A percentile compares a stretch with the other conserved stretches of the same genome.
Conservation (phyloP, 2,113 vertebrate genomes). For the Pithys albifrons region DNA sequence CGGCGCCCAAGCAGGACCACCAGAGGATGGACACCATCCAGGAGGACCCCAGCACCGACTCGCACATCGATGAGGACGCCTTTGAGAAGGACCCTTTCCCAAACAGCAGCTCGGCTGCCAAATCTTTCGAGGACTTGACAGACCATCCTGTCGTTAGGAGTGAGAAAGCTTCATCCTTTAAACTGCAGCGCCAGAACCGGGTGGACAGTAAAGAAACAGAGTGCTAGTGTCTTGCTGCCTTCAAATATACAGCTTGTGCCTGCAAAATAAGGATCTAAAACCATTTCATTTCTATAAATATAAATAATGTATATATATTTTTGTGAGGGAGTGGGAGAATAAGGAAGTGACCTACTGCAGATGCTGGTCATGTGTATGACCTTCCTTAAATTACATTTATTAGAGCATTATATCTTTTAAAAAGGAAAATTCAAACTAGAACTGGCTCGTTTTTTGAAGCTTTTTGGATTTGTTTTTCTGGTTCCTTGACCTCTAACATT, state of each 20-base stretch:
- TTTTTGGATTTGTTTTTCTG: constrained; percentile 61
- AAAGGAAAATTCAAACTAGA: constrained; percentile 42
- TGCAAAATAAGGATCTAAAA: constrained; percentile 27
- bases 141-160: constrained; percentile 77
- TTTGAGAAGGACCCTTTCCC: constrained; percentile 87
- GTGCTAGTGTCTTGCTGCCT: constrained; percentile 74
- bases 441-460: constrained; percentile 57
- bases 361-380: constrained; percentile 70
- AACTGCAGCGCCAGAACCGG: constrained; percentile 88
- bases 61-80: constrained; percentile 83
- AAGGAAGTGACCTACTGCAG: constrained; percentile 68
- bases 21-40: constrained; percentile 95
- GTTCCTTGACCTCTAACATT: constrained; percentile 59
- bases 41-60: constrained; percentile 93
- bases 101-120: constrained; percentile 82
- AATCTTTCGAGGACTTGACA: constrained; percentile 95
- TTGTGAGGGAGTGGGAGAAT: constrained; percentile 44
- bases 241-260: neutral
- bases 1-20: constrained; percentile 74
- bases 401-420: constrained; percentile 37
- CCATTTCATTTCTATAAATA: constrained; percentile 64
- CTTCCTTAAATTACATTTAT: constrained; percentile 48
- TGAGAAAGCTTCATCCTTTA: constrained; percentile 83
- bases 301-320: constrained; percentile 53
- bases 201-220: constrained; percentile 94